phyloP scores from a whole-genome alignment of 2,888 invertebrate genomes.

The Ophonus ardosiacus region DNA sequence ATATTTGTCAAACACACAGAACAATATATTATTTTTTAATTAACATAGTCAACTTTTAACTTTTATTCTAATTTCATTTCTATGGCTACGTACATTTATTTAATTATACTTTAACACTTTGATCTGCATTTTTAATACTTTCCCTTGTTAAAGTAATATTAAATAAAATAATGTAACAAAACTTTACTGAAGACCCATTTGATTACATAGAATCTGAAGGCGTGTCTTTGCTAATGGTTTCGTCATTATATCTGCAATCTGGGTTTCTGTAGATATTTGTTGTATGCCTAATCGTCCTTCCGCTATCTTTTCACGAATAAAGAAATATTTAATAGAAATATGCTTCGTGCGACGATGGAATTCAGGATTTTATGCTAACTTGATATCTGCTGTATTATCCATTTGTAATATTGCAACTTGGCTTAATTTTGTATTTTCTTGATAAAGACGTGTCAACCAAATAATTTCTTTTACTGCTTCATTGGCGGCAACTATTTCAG shows the following conservation, averaged over 20 bases:
- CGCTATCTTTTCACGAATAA: slow-evolving; percentile 67
- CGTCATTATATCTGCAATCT: slow-evolving; percentile 69
- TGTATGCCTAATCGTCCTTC: slow-evolving; percentile 66
- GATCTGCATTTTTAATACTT: slow-evolving; percentile 11
- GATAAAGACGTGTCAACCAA: too few species aligned
- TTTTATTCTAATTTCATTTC: too few species aligned
- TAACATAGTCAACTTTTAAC: too few species aligned
- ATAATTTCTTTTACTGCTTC: too few species aligned
- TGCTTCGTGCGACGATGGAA: slow-evolving; percentile 70
- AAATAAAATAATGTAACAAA: neutral
- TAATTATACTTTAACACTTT: too few species aligned
- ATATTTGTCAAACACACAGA: too few species aligned
- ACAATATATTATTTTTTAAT: too few species aligned
- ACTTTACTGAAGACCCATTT: slow-evolving; percentile 65
- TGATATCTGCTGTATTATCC: slow-evolving; percentile 68
- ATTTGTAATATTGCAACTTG: slow-evolving; percentile 66
- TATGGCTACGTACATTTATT: too few species aligned
- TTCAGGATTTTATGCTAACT: slow-evolving; percentile 69
- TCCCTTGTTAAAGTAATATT: slow-evolving; percentile 37
- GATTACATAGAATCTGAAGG: slow-evolving; percentile 62
- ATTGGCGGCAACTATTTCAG: too few species aligned
- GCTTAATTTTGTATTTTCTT: too few species aligned
- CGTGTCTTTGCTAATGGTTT: slow-evolving; percentile 67
- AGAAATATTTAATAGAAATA: too few species aligned
- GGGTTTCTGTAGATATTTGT: slow-evolving; percentile 67